phyloP scores from a whole-genome alignment of 2,113 vertebrate genomes.

The Acanthochromis polyacanthus region DNA sequence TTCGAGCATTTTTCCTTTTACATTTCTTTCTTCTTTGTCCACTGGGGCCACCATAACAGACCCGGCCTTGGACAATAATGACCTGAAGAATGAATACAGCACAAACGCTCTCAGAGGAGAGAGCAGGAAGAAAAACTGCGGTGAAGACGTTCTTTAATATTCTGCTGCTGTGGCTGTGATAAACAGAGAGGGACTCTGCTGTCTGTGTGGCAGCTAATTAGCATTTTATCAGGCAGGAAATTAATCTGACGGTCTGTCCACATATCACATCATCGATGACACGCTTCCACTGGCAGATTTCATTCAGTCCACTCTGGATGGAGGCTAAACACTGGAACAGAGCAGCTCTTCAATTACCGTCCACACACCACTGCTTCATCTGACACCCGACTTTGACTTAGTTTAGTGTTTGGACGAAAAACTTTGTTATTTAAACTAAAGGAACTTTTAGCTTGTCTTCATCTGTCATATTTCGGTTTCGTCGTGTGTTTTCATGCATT shows the following conservation, averaged over 20 bases:
- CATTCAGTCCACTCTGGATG: slow-evolving; percentile 44
- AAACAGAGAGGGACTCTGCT: slow-evolving; percentile 16
- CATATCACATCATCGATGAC: slow-evolving; percentile 50
- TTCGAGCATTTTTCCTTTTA: slow-evolving; percentile 5
- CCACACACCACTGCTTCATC: slow-evolving; percentile 3
- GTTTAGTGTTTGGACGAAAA: not conserved
- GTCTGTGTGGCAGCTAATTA: slow-evolving; percentile 56
- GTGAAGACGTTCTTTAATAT: slow-evolving; percentile 24
- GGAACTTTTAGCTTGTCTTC: not conserved
- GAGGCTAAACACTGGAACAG: slow-evolving; percentile 33
- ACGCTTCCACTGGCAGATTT: slow-evolving; percentile 32
- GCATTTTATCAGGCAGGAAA: slow-evolving; percentile 63
- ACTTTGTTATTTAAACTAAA: not conserved
- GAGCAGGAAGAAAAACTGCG: not conserved
- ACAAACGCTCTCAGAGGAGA: not conserved
- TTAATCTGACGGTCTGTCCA: slow-evolving; percentile 53
- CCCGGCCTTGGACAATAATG: not conserved
- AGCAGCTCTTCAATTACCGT: slow-evolving; percentile 38
- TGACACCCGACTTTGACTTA: not conserved
- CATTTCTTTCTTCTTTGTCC: not conserved
- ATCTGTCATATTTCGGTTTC: not conserved
- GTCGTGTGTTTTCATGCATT: not conserved
- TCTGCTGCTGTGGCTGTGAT: slow-evolving; percentile 24
- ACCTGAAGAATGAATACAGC: not conserved
- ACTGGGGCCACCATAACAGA: not conserved